Conservation (phyloP, 2,888 invertebrate genomes). For the Homarus gammarus region DNA sequence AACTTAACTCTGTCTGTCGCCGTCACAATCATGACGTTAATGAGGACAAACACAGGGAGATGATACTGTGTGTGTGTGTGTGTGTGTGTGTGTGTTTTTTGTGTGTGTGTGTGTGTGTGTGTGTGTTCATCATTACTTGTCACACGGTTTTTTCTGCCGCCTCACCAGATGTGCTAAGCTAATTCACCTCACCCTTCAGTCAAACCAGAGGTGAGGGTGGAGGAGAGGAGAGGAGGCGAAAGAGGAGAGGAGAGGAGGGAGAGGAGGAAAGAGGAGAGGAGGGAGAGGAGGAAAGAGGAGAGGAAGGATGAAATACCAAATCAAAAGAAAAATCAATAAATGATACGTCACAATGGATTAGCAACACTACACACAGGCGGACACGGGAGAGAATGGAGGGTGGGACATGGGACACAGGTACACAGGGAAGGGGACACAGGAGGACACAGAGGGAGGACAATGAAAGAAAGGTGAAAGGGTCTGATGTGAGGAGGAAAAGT, state of each 20-base stretch:
- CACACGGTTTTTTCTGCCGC: no score
- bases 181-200: no score
- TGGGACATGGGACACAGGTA: neutral
- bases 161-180: no score
- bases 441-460: neutral
- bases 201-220: neutral
- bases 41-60: no score
- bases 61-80: neutral
- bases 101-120: neutral
- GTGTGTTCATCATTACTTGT: no score
- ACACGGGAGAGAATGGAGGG: no score
- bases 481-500: neutral
- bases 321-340: no score
- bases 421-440: neutral
- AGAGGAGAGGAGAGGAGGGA: neutral
- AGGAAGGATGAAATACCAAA: no score
- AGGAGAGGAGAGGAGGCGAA: neutral
- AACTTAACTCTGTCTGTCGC: no score
- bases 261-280: neutral
- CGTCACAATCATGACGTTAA: no score
- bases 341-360: no score
- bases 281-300: neutral
- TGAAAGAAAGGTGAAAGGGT: neutral
- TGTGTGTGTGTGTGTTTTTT: neutral
- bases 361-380: no score